These are phyloP conservation scores for Ashinkailepas kermadecensis DNA, from an alignment of 2,888 invertebrate species.

Conservation along the genomic window DNA sequence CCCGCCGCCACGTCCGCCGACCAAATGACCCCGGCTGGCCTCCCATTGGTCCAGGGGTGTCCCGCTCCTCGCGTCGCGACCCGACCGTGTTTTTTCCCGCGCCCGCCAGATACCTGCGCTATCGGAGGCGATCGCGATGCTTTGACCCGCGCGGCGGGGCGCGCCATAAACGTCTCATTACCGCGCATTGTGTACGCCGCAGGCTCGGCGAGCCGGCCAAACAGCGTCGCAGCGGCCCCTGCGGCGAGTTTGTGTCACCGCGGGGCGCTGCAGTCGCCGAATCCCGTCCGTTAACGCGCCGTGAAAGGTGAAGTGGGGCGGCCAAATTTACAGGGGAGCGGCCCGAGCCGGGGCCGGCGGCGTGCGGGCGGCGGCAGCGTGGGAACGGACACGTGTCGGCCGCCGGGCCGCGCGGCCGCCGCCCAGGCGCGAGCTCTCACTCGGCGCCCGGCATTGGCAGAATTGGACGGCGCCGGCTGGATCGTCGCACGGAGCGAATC, in stretches of 20 bases:
- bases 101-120: background rate
- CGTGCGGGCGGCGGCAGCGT: background rate
- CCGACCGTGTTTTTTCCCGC: background rate
- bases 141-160: slow-evolving; percentile 16
- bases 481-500: background rate
- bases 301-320: background rate
- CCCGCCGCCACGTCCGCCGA: too few relatives aligned
- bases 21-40: background rate
- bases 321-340: background rate
- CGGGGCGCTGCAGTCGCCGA: background rate
- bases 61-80: background rate
- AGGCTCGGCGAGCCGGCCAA: background rate
- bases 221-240: background rate
- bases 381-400: background rate
- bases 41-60: background rate
- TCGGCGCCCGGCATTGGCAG: background rate
- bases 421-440: background rate
- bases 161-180: slow-evolving; percentile 22
- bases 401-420: background rate
- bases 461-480: background rate
- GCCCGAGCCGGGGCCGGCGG: background rate
- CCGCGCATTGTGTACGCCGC: background rate
- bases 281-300: background rate
- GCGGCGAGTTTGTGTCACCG: background rate
- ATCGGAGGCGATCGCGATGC: background rate